Evolutionary conservation across 23 tunicate species (phyloP).

Genomic region (Trididemnum clinides): DNA sequence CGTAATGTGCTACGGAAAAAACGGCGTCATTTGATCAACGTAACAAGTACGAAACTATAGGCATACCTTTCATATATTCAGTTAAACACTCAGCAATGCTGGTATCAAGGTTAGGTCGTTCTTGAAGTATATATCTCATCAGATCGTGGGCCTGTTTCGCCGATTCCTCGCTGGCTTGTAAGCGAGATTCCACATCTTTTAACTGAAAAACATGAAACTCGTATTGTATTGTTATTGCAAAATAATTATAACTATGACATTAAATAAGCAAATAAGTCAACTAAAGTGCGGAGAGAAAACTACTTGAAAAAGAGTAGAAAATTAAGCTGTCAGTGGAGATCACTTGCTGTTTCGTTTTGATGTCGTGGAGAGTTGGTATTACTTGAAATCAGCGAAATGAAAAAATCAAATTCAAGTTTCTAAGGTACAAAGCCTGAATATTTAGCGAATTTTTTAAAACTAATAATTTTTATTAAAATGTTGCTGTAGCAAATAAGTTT

Average conservation of each 20-base stretch:
- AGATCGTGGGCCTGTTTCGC: slow-evolving; percentile 83
- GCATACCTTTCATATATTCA: slow-evolving; percentile 57
- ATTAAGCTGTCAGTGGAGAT: too few species aligned
- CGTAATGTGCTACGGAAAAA: too few species aligned
- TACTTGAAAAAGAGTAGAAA: too few species aligned
- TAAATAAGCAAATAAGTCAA: not conserved
- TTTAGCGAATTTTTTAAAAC: too few species aligned
- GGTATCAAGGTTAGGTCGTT: slow-evolving; percentile 59
- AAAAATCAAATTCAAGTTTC: too few species aligned
- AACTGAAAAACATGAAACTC: slow-evolving; percentile 26
- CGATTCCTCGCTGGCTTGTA: slow-evolving; percentile 63
- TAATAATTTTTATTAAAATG: too few species aligned
- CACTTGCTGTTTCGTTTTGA: too few species aligned
- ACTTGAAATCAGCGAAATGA: too few species aligned
- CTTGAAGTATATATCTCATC: slow-evolving; percentile 79
- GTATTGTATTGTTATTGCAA: not conserved
- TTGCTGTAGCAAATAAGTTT: too few species aligned
- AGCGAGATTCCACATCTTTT: slow-evolving; percentile 53
- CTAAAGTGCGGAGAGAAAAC: too few species aligned
- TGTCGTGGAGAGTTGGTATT: too few species aligned
- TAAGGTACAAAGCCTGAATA: too few species aligned
- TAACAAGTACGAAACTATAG: not conserved
- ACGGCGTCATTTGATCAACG: not conserved
- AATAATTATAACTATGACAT: not conserved
- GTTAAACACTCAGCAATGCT: slow-evolving; percentile 55